These are phyloP conservation scores for Drosophila tristis DNA, from an alignment of 1,140 invertebrate species.

Conservation along the genomic window DNA sequence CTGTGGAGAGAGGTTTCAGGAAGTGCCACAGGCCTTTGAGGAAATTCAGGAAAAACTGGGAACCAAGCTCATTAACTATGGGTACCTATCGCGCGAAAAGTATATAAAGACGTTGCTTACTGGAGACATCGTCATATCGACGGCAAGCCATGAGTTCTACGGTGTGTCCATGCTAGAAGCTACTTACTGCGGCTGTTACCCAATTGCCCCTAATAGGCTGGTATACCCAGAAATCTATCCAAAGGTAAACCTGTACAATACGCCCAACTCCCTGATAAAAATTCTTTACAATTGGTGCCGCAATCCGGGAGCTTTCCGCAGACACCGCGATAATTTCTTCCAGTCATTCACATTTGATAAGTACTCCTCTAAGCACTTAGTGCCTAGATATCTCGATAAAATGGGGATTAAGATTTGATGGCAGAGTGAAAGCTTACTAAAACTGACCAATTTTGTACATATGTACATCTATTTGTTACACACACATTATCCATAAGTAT, in stretches of 20 bases:
- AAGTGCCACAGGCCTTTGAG: constrained; percentile 85
- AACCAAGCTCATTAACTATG: constrained; percentile 87
- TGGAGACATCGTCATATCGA: constrained; percentile 89
- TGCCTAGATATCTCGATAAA: constrained; percentile 75
- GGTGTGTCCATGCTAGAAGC: constrained; percentile 91
- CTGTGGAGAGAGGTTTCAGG: constrained; percentile 76
- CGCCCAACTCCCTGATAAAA: constrained; percentile 85
- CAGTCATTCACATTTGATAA: constrained; percentile 74
- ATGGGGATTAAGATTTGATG: not conserved
- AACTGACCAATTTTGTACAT: no score
- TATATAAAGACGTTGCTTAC: constrained; percentile 86
- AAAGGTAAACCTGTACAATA: constrained; percentile 86
- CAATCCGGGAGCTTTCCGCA: constrained; percentile 74
- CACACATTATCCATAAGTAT: no score
- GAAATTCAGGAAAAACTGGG: constrained; percentile 85
- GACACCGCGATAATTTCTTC: constrained; percentile 79
- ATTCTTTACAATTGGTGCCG: constrained; percentile 85
- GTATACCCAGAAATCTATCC: constrained; percentile 92
- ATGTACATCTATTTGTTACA: no score
- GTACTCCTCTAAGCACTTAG: constrained; percentile 70
- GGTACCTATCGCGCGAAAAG: constrained; percentile 86
- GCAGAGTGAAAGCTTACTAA: no score
- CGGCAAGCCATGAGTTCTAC: constrained; percentile 91
- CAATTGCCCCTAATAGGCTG: constrained; percentile 88
- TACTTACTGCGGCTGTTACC: constrained; percentile 88